These are phyloP conservation scores for Halichoerus grypus DNA, from an alignment of 2,113 vertebrate genomes.

Conservation along the genomic window DNA sequence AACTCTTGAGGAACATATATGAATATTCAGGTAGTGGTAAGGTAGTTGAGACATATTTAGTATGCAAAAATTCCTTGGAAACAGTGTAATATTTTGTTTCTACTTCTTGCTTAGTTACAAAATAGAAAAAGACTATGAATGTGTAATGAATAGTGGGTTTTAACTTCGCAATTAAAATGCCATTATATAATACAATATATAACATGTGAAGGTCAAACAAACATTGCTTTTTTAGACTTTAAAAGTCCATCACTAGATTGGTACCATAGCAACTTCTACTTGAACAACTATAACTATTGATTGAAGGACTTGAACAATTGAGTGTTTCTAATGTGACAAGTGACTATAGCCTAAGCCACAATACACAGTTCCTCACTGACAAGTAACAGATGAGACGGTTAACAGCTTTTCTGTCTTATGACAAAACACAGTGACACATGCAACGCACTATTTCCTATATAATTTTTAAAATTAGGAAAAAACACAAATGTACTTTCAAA, in stretches of 20 bases:
- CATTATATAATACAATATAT: neutral
- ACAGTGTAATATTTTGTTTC: neutral
- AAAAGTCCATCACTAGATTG: constrained; percentile 3
- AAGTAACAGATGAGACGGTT: constrained; percentile 60
- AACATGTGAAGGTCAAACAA: constrained; percentile 48
- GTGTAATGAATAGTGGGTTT: constrained; percentile 17
- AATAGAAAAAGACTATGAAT: constrained; percentile 1
- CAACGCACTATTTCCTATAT: constrained; percentile 32
- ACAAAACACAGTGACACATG: constrained; percentile 64
- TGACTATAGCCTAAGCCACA: constrained; percentile 62
- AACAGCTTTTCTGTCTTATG: constrained; percentile 72
- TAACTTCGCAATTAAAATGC: constrained; percentile 66
- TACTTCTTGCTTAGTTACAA: constrained; percentile 45
- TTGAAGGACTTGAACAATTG: constrained; percentile 57
- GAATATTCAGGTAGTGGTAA: constrained; percentile 38
- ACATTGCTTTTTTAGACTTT: constrained; percentile 14
- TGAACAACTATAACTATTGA: constrained; percentile 42
- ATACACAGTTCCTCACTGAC: constrained; percentile 47
- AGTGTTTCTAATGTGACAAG: constrained; percentile 75
- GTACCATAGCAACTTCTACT: constrained; percentile 20
- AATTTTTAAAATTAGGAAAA: constrained; percentile 42
- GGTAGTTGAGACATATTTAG: constrained; percentile 41
- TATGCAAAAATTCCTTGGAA: constrained; percentile 28
- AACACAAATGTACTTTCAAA: constrained; percentile 27
- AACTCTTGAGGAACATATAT: constrained; percentile 1